These are phyloP conservation scores for Deroplatys truncata DNA, from an alignment of 2,888 invertebrate genomes.

Conservation along the genomic window DNA sequence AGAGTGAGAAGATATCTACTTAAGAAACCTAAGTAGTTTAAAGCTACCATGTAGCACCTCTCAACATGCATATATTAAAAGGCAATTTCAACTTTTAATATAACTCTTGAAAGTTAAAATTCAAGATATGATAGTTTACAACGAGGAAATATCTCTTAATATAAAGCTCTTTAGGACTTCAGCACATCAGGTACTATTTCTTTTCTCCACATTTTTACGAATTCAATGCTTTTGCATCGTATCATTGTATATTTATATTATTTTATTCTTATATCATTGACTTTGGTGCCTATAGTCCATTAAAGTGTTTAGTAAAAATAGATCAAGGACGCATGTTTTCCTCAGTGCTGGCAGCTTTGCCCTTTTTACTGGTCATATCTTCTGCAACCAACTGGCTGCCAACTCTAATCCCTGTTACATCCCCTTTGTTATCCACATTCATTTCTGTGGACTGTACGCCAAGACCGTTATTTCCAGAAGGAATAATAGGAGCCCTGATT, in stretches of 20 bases:
- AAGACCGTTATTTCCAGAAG: not conserved
- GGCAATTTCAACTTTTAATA: not conserved
- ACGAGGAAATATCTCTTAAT: not conserved
- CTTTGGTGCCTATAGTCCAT: not conserved
- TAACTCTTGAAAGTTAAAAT: not conserved
- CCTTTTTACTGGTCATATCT: not conserved
- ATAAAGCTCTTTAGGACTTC: not conserved
- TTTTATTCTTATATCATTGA: not conserved
- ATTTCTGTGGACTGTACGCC: not conserved
- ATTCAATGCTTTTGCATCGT: not conserved
- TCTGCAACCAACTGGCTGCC: not conserved
- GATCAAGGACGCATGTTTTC: slow-evolving; percentile 5
- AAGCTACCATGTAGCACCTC: not conserved
- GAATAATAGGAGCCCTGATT: not conserved
- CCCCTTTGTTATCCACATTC: not conserved
- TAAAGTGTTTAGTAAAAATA: not conserved
- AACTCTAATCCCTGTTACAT: not conserved
- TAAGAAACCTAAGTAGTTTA: not conserved
- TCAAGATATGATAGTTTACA: not conserved
- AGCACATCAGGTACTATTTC: not conserved
- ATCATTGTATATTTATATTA: not conserved
- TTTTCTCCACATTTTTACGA: not conserved
- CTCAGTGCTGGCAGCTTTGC: not conserved
- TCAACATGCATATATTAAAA: not conserved
- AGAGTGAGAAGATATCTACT: not conserved